A percentile compares a stretch with the other conserved stretches of the same genome.
phyloP scores from a whole-genome alignment of 2,113 vertebrate genomes.

The Phyllostomus discolor region DNA sequence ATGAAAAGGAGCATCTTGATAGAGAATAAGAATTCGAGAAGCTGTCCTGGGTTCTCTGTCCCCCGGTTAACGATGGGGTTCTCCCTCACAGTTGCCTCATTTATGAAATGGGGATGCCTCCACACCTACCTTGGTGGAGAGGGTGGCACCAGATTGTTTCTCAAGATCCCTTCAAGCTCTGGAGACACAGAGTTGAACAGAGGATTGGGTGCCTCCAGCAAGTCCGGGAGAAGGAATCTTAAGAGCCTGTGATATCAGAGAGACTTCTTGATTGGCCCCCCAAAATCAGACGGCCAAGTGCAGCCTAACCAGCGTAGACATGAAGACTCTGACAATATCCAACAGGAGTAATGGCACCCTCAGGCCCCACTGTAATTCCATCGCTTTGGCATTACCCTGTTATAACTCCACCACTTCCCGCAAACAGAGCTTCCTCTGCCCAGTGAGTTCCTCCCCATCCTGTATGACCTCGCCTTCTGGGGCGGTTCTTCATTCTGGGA shows the following conservation, averaged over 20 bases:
- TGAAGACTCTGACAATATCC: neutral
- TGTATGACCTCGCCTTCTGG: neutral
- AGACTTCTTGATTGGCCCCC: neutral
- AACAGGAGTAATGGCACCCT: neutral
- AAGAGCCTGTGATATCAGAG: neutral
- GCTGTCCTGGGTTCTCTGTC: neutral
- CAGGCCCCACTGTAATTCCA: neutral
- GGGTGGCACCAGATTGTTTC: neutral
- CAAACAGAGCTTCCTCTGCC: neutral
- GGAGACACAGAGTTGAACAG: neutral
- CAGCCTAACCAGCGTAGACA: neutral
- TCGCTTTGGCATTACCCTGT: neutral
- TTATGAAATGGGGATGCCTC: neutral
- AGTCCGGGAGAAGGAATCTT: neutral
- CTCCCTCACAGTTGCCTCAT: neutral
- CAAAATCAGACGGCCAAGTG: neutral
- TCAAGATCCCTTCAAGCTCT: neutral
- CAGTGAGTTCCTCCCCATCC: neutral
- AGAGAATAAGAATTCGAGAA: neutral
- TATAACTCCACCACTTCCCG: neutral
- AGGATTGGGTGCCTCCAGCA: neutral
- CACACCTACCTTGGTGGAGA: neutral
- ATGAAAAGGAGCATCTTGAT: neutral
- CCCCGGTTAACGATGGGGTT: neutral
- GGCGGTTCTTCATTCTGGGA: neutral